Evolutionary conservation across 2,888 invertebrate genomes (phyloP).

Genomic region (Azorinus chamasolen): DNA sequence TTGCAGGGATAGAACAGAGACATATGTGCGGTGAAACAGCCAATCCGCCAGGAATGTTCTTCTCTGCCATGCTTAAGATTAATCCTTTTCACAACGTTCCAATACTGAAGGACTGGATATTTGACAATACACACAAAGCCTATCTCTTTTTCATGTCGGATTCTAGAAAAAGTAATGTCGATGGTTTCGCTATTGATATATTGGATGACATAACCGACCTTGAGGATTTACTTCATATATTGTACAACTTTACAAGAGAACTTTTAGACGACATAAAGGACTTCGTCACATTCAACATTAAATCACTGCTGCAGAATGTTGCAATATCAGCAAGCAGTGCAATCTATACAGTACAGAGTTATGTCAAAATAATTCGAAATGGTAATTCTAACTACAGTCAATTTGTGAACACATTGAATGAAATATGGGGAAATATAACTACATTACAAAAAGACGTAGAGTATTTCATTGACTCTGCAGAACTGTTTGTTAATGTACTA

Average conservation of each 20-base stretch:
- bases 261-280: too few species aligned
- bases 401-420: not conserved
- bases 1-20: too few species aligned
- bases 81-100: conserved; percentile 46
- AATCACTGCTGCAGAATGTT: too few species aligned
- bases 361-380: too few species aligned
- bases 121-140: conserved; percentile 9
- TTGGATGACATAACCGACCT: not conserved
- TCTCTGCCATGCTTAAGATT: conserved; percentile 9
- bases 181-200: conserved; percentile 5
- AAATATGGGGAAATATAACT: conserved; percentile 3
- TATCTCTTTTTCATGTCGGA: conserved; percentile 45
- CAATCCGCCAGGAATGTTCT: conserved; percentile 50
- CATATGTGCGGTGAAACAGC: conserved; percentile 48
- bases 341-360: too few species aligned
- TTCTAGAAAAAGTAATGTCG: not conserved
- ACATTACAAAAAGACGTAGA: not conserved
- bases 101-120: conserved; percentile 34
- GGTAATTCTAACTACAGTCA: too few species aligned
- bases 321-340: too few species aligned
- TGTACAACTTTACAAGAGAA: too few species aligned
- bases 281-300: too few species aligned
- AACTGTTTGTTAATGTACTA: conserved; percentile 9
- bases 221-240: not conserved
- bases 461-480: conserved; percentile 10